Base-by-base conservation (phyloP, 2,888 invertebrate species). In the Muscina levida region DNA sequence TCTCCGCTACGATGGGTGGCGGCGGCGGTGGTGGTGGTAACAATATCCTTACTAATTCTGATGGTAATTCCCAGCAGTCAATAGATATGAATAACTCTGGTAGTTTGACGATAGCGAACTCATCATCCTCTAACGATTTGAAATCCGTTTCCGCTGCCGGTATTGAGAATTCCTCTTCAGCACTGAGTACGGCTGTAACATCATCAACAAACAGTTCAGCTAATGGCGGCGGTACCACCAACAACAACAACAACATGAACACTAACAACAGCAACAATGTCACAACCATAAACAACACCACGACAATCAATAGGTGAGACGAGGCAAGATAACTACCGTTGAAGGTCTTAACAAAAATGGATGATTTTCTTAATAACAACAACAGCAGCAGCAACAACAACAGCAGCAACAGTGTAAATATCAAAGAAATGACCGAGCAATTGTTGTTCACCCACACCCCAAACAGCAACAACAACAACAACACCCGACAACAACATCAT, bases 261-360 rank as follows among this genome's bases (percentile, higher is more conserved):
- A 84, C 77, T 72, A 84, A 83, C 57, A 80, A 62, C 68, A 84
- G 66, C 74, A 83, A 84, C 81, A 79, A 75, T 84, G 83, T 77
- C 80, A 83, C 82, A 79, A 57, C 82, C 19, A 70, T 72, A 62
- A 75, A 85, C 86, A 82, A 86, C 88, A 78, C 86, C 71, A 85
- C 87, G 81, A 89, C 90, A 76, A 90, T 90, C 86, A 91, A 90
- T 85, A 91, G 90, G 90, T 91, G 90, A 91, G 89, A 90, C 88
- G 87, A 87, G 89, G 88, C 86, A 82, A 90, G 90, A 89, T 90
- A 90, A 88, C 90, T 88, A 86, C 85, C 84, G 84, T 84, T 84
- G 80, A 84, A 85, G 85, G 83, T 84, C 84, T 70, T 85, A 17
- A 72, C 70, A 67, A 76, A 76, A 62, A 82, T 68, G 74, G 79